Base-by-base conservation (phyloP, 92 coral and sea anemone genomes). In the Metridium senile region DNA sequence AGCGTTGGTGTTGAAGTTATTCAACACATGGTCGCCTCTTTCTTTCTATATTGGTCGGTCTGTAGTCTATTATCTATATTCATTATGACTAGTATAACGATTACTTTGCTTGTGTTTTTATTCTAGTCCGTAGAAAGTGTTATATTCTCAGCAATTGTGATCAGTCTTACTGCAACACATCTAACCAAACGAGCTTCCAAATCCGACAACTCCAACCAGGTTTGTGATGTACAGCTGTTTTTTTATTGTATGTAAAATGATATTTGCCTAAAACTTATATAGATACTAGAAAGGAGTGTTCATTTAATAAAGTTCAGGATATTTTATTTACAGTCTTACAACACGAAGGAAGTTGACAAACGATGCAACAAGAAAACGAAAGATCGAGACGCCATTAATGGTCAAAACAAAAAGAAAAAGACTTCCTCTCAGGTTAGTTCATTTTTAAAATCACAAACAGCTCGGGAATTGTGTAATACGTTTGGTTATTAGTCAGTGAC, bases 111-210 rank as follows among this genome's bases (percentile, higher is more conserved):
- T 16, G 11, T 28, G 0, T 79, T 68, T 35, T 27, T 10, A 72
- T 75, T 47, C 11, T 72, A 95, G 99, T 95, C 99, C n/a, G 97
- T 95, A 28, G 99, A 95, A 66, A 95, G 99, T 74, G 99, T 95
- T 39, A 95, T 95, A 35, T 95, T 95, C 74, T 95, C 99, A 23
- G 99, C 99, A 35, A 95, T 95, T 68, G 99, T 95, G 68, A 95
- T 95, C 78, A 95, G 99, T 61, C 68, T 95, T 69, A 95, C 99
- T 26, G 99, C 99, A 9, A 95, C 99, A 25, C 99, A 95, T 57
- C 85, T 95, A 69, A 95, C 97, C n/a, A 95, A 94, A 62, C 95
- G 99, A 58, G 97, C 99, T 21, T 83, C 82, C 52, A 95, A 87
- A 74, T 82, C 97, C 66, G 99, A 95, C 78, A 92, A 72, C 69